Conservation (phyloP, 2,797 vertebrate species). For the Spea hammondii region DNA sequence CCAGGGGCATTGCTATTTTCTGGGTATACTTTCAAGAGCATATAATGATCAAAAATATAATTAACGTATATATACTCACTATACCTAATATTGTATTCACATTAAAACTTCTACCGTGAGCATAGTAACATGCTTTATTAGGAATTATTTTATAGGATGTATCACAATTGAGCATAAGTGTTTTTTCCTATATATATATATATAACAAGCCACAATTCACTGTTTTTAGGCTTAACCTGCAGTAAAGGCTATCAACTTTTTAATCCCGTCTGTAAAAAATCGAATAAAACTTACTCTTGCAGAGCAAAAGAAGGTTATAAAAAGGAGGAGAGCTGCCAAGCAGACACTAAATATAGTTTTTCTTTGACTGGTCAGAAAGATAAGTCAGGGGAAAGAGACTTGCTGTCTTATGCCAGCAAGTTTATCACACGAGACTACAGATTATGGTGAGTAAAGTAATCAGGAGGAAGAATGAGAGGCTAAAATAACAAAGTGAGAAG, state of each 20-base stretch:
- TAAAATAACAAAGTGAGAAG: conserved; percentile 69
- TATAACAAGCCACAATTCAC: too few relatives aligned
- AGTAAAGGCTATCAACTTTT: conserved; percentile 18
- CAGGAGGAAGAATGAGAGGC: conserved; percentile 68
- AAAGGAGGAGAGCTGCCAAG: conserved; percentile 59
- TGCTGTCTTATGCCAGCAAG: conserved; percentile 66
- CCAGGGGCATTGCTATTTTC: too few relatives aligned
- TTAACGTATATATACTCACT: too few relatives aligned
- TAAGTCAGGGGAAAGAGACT: conserved; percentile 66
- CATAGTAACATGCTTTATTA: too few relatives aligned
- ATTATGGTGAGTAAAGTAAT: conserved; percentile 66
- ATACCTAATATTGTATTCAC: too few relatives aligned
- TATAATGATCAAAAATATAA: too few relatives aligned
- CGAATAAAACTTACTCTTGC: conserved; percentile 30
- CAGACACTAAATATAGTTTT: conserved; percentile 65
- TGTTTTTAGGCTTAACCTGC: conserved; percentile 5
- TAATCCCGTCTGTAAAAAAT: conserved; percentile 24
- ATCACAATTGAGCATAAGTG: too few relatives aligned
- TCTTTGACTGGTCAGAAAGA: conserved; percentile 66
- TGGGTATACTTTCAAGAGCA: too few relatives aligned
- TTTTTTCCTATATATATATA: too few relatives aligned
- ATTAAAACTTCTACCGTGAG: too few relatives aligned
- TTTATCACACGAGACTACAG: conserved; percentile 65
- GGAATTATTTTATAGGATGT: too few relatives aligned
- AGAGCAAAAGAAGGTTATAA: conserved; percentile 48